Evolutionary conservation across 2,797 vertebrate genomes (phyloP), one percentile per base, ranked within the genome.

Genomic region (Oreochromis mossambicus): DNA sequence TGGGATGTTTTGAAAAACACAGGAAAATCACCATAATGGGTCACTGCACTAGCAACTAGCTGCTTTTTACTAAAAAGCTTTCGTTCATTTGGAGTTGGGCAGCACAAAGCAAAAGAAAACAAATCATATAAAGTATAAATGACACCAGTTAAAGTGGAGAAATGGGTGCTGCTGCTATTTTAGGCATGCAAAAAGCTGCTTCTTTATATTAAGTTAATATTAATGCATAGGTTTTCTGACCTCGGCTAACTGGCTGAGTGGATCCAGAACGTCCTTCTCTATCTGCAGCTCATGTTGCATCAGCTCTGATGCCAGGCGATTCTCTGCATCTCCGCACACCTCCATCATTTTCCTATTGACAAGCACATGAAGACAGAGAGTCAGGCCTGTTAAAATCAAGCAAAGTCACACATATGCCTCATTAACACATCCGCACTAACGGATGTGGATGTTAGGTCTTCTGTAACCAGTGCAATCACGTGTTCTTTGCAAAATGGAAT

Each of bases 291-390:
- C 99, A 0, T 99, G 97, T 79, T 97, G 97, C 91, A 98, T 98
- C 79, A 99, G 94, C 79, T 99, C 99, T 6, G 97, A 96, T 1
- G 98, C 97, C 94, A 99, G 96, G 52, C 97, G 97, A 36, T 97
- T 98, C 94, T 99, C 98, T 1, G 97, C 98, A 12, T 99, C 98
- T 0, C 98, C 98, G 34, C 99, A 99, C 0, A 98, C 97, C 87
- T 98, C 98, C 95, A 99, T 97, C 97, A 99, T 98, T 94, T 98
- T 99, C 95, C 98, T 99, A 93, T 86, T 26, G 21, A 76, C 51
- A 87, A 54, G 8, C 29, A 78, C 17, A 75, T 7, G 76, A 7
- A 85, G 56, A 61, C 29, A 61, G 29, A 46, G 34, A 24, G 36
- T 77, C 2, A 15, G 3, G 8, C 3, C 15, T 32, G 63, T 83